Evolutionary conservation across 2,797 vertebrate species (phyloP), one percentile per base, ranked within the genome.

Genomic region (Urophycis tenuis): DNA sequence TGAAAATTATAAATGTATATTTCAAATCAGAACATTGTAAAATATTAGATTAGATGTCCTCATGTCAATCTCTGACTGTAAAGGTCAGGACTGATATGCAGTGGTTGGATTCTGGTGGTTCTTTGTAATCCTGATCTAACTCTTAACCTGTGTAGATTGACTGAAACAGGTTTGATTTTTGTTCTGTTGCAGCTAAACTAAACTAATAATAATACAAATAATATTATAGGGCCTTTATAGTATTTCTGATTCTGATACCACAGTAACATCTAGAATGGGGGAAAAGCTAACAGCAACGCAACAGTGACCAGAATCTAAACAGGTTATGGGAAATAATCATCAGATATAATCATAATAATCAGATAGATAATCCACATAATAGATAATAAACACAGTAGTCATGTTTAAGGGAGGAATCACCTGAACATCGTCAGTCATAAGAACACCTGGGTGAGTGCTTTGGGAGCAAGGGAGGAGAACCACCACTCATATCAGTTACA

Each of bases 141-240:
- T 67, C 25, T 67, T 2, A 29, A 29, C 30, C n/a, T n/a, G n/a
- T 71, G 69, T 81, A 73, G 60, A 29, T 82, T 78, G 78, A 81
- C 73, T 81, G 81, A 45, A 83, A 80, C 33, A 77, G 67, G 72
- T 78, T 84, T 34, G 67, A 64, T 76, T 82, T 49, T 78, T 70
- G 78, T 85, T 75, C 71, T 80, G 6, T 60, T 60, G 6, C 74
- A n/a, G n/a, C 75, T 17, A 73, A 41, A 79, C 78, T 77, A 84
- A 86, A 85, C 79, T 60, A 89, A 81, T 75, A 85, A 79, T n/a
- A n/a, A n/a, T n/a, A n/a, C n/a, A 9, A 29, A 64, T 25, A 53
- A 53, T 22, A n/a, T n/a, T n/a, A 64, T 25, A 67, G 64, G 64
- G 64, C 64, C n/a, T 3, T 67, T 41, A 17, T 3, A 41, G 39